A percentile compares a stretch with the other conserved stretches of the same genome.
phyloP scores from a whole-genome alignment of 92 coral and sea anemone species.

The Phenganax subtilis region DNA sequence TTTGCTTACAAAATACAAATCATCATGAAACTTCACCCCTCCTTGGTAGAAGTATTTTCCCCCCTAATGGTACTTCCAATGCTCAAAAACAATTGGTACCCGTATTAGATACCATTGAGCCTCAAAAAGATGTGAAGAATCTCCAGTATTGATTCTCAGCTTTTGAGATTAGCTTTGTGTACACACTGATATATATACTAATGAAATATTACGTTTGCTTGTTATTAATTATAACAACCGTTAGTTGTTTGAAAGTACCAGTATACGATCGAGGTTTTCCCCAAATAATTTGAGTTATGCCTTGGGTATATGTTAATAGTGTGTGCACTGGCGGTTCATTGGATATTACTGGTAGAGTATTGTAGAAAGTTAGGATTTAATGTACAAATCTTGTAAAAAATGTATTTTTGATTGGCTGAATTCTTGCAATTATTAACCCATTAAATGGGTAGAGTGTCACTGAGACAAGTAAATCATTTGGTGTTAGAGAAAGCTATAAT shows the following conservation, averaged over 20 bases:
- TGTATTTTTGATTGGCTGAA: not conserved
- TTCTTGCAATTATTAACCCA: not conserved
- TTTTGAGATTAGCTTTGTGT: too few relatives aligned
- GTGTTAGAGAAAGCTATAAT: not conserved
- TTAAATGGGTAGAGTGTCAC: not conserved
- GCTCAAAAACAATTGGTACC: too few relatives aligned
- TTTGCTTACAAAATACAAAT: not conserved
- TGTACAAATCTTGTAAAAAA: not conserved
- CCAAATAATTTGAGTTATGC: not conserved
- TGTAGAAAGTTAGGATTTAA: not conserved
- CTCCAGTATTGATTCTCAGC: too few relatives aligned
- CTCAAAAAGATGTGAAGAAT: too few relatives aligned
- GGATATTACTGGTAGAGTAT: not conserved
- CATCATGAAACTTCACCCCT: not conserved
- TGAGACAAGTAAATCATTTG: not conserved
- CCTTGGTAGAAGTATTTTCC: too few relatives aligned
- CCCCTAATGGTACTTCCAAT: too few relatives aligned
- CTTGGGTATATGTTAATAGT: conserved; percentile 4
- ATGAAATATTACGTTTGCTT: too few relatives aligned
- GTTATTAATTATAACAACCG: not conserved
- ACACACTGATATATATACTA: too few relatives aligned
- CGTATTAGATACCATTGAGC: too few relatives aligned
- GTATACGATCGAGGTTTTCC: not conserved
- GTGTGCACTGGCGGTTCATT: not conserved
- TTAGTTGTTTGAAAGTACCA: not conserved